phyloP scores from a whole-genome alignment of 2,113 vertebrate genomes.

The Psophia crepitans region DNA sequence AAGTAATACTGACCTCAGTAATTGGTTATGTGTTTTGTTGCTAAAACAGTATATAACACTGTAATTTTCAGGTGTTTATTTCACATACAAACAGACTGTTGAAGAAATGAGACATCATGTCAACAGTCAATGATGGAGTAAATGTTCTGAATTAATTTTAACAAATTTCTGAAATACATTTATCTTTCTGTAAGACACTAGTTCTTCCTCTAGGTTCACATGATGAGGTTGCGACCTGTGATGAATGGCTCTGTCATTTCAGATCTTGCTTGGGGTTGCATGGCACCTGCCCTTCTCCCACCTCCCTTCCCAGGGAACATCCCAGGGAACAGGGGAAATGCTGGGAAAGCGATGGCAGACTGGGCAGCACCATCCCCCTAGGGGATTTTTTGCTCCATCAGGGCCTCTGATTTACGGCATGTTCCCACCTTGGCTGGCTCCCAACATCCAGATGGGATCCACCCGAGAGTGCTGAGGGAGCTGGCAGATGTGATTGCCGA shows the following conservation, averaged over 20 bases:
- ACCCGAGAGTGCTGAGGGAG: too few species aligned
- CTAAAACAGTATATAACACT: background rate
- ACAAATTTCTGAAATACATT: background rate
- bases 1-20: background rate
- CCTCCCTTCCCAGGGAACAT: background rate
- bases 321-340: background rate
- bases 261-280: background rate
- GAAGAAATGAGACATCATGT: background rate
- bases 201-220: background rate
- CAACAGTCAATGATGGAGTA: background rate
- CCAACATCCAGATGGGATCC: too few species aligned
- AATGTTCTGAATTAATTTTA: background rate
- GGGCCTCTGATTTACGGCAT: background rate
- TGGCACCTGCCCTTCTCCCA: background rate
- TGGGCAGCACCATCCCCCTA: fast-evolving
- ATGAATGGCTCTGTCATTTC: background rate
- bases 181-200: background rate
- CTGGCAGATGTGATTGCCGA: too few species aligned
- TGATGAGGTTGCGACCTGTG: background rate
- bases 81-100: background rate
- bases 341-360: background rate
- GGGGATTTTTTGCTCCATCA: background rate
- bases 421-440: background rate
- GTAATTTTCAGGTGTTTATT: background rate
- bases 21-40: background rate